Percentiles rank a stretch among this genome's conserved stretches.
Conservation (phyloP, 2,113 vertebrate species). For the Labeo catla region DNA sequence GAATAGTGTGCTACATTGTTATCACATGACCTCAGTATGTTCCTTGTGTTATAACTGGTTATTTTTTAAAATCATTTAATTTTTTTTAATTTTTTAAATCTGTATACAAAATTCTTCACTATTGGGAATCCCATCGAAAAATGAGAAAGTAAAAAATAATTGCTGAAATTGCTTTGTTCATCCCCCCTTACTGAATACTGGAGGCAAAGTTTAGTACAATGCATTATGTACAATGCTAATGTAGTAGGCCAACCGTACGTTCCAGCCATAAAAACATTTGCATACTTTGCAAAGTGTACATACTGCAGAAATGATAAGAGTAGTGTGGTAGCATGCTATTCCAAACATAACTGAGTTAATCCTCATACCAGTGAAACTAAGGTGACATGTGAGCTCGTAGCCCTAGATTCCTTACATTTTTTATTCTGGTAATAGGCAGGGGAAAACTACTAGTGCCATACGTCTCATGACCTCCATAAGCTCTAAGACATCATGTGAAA, state of each 20-base stretch:
- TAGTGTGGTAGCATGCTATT: not conserved
- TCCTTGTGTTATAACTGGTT: not conserved
- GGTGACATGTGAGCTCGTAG: not conserved
- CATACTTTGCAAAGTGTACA: not conserved
- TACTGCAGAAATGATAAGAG: not conserved
- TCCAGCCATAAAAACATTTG: not conserved
- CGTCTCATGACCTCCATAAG: slow-evolving; percentile 39
- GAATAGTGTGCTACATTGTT: not conserved
- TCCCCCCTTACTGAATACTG: not conserved
- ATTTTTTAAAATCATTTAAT: not conserved
- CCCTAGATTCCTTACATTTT: slow-evolving; percentile 36
- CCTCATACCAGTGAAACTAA: not conserved
- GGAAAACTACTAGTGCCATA: slow-evolving; percentile 16
- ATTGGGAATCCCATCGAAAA: not conserved
- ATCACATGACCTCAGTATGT: not conserved
- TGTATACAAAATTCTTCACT: no score
- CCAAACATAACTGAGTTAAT: not conserved
- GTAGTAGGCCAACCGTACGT: not conserved
- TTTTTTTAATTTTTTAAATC: not conserved
- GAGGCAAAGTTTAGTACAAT: not conserved
- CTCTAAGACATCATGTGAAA: slow-evolving; percentile 32
- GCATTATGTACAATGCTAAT: not conserved
- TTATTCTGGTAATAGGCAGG: slow-evolving; percentile 7
- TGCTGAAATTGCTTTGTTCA: not conserved
- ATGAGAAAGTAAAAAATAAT: not conserved